Conservation (phyloP, 2,113 vertebrate species). For the Vireo altiloquus region DNA sequence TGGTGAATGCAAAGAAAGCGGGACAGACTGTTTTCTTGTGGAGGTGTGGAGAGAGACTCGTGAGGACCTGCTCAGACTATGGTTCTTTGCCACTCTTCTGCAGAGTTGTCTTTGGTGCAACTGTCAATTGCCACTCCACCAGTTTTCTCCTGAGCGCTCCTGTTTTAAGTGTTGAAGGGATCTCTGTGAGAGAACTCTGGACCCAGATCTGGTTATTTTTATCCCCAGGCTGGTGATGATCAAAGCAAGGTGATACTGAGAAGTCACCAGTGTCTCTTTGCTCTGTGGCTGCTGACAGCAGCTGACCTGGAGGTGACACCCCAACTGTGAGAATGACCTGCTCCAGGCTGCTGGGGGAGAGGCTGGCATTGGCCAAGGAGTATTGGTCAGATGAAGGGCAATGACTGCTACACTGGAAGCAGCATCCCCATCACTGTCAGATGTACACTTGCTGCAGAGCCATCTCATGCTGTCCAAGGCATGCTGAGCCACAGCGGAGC, state of each 20-base stretch:
- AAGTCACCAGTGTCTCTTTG: not conserved
- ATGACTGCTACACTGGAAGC: fast-evolving
- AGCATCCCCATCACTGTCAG: not conserved
- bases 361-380: not conserved
- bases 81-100: not conserved
- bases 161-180: not conserved
- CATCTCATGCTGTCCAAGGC: not conserved
- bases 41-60: not conserved
- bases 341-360: not conserved
- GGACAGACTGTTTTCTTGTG: not conserved
- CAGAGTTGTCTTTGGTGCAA: not conserved
- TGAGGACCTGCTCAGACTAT: not conserved
- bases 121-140: fast-evolving
- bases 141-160: not conserved
- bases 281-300: not conserved
- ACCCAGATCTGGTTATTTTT: not conserved
- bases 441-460: not conserved
- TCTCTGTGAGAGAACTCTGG: not conserved
- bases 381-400: not conserved
- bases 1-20: not conserved
- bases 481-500: not conserved
- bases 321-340: not conserved
- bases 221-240: not conserved
- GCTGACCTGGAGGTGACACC: not conserved
- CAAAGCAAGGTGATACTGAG: not conserved